phyloP scores from a whole-genome alignment of 35 echinoderm and acorn worm genomes.

The Diadema setosum region DNA sequence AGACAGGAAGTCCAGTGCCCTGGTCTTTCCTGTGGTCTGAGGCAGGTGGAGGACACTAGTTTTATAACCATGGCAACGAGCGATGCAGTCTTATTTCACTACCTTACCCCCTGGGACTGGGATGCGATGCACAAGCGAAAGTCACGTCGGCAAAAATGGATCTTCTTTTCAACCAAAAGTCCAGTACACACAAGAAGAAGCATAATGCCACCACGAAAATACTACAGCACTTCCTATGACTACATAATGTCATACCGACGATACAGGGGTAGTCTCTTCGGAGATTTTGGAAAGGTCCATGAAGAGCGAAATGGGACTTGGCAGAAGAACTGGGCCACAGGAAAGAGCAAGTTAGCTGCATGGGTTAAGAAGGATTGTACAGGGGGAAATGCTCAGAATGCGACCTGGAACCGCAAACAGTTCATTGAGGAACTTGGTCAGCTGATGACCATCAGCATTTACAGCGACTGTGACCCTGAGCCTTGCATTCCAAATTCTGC shows the following conservation, averaged over 20 bases:
- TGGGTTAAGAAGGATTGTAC: neutral
- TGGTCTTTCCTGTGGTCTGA: neutral
- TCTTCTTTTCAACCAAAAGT: neutral
- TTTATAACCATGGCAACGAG: neutral
- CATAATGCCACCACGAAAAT: neutral
- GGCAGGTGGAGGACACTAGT: neutral
- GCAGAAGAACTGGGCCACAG: neutral
- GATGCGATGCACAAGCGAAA: neutral
- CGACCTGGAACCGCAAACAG: slow-evolving; percentile 12
- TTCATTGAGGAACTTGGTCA: slow-evolving; percentile 39
- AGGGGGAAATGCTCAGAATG: neutral
- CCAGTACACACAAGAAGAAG: neutral
- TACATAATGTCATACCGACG: neutral
- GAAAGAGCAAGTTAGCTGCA: neutral
- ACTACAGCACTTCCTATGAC: neutral
- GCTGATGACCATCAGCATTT: slow-evolving; percentile 30
- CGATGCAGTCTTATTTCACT: neutral
- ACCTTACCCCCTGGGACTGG: neutral
- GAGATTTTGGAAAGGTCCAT: neutral
- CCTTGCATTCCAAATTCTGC: slow-evolving; percentile 13
- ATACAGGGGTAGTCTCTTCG: neutral
- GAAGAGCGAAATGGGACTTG: neutral
- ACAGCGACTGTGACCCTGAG: slow-evolving; percentile 33
- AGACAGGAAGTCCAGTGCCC: neutral
- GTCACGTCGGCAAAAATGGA: neutral